Percentiles rank a stretch among this genome's conserved stretches.
Evolutionary conservation across 2,113 vertebrate genomes (phyloP).

Genomic region (Lanius ludovicianus): DNA sequence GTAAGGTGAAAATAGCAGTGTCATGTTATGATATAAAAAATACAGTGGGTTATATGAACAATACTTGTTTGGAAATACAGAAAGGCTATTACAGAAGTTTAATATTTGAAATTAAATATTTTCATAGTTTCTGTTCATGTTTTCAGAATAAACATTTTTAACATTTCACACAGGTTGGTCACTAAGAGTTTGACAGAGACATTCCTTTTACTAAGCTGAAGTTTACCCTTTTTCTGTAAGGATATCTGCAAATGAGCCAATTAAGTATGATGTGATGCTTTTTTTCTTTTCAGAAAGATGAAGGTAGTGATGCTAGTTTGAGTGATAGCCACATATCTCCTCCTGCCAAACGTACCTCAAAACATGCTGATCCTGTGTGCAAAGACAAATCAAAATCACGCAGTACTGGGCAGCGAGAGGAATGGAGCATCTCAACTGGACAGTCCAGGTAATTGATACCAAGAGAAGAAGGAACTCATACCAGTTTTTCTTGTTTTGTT

Average conservation of each 20-base stretch:
- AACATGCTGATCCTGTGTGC: slow-evolving; percentile 90
- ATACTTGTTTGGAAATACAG: background rate
- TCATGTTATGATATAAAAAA: background rate
- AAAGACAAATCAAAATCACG: slow-evolving; percentile 94
- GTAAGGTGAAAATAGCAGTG: background rate
- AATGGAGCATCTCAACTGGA: slow-evolving; percentile 89
- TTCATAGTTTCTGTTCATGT: background rate
- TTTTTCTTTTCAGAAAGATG: slow-evolving; percentile 82
- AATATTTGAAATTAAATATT: background rate
- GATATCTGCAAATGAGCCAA: background rate
- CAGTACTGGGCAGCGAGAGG: slow-evolving; percentile 88
- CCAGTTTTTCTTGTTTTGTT: background rate
- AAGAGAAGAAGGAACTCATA: background rate
- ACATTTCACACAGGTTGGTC: background rate
- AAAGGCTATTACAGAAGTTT: background rate
- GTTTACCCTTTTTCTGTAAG: background rate
- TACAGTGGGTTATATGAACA: background rate
- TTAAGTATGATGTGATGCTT: background rate
- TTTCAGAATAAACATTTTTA: background rate
- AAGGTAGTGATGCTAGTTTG: slow-evolving; percentile 88
- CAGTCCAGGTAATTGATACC: slow-evolving; percentile 84
- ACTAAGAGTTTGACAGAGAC: background rate
- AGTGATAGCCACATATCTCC: slow-evolving; percentile 90
- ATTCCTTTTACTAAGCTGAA: background rate
- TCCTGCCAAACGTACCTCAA: slow-evolving; percentile 89